Base-by-base conservation (phyloP, 23 tunicate species). In the Phallusia fumigata region DNA sequence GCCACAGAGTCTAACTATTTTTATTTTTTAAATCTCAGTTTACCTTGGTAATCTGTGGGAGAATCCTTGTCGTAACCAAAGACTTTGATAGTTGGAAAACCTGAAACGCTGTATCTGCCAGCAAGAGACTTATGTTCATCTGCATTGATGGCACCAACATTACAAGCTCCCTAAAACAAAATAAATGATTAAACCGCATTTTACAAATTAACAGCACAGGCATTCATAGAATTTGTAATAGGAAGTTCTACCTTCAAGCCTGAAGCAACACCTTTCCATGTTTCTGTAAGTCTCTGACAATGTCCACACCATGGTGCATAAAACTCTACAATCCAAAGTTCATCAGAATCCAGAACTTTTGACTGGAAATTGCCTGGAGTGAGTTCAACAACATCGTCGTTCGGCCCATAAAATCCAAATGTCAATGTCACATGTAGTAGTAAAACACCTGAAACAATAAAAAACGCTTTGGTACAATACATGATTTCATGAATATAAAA, bases 221-320 rank as follows among this genome's bases (percentile, higher is more conserved):
- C 5, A 12, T 65, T 65, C 3, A 26, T 11, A 26, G 6, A 65
- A 12, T 33, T 31, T 26, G 40, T 22, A 15, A 77, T 5, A 45
- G 49, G 64, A 40, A 19, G 1, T 31, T 18, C 40, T 79, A 97
- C 99, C 97, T 85, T 83, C 52, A 97, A 82, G 50, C 86, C 52
- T 31, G 78, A 73, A 18, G 99, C 99, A 44, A 93, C 93, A 74
- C 89, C 89, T 83, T 97, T 92, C 97, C 97, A 97, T 58, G 78
- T 93, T 52, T 91, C 91, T 30, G 83, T 95, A 19, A 97, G 77
- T 0, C 49, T 72, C 65, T 88, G 76, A 83, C 99, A 97, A 72
- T 97, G 99, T 24, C 99, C 99, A 82, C 99, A 97, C 97, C 97
- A 92, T 31, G 99, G 99, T 11, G 99, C 97, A 92, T 97, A 97